These are phyloP conservation scores for Conus canariensis DNA, from an alignment of 2,888 invertebrate genomes.

Conservation along the genomic window DNA sequence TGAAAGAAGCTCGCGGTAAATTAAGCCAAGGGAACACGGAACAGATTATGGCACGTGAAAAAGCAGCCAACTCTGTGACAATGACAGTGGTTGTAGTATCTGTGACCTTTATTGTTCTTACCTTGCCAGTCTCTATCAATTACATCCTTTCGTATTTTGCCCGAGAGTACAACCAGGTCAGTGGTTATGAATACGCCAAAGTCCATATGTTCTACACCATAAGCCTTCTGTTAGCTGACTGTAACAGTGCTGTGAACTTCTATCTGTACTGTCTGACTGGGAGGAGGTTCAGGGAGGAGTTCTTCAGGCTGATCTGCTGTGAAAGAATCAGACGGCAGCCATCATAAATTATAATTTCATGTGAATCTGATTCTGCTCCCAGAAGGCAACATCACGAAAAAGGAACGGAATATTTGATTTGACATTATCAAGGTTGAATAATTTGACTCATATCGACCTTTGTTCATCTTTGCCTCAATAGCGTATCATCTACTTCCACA, in stretches of 20 bases:
- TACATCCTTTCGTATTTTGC: not conserved
- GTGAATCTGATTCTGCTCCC: too few species aligned
- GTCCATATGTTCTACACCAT: not conserved
- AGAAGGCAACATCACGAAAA: too few species aligned
- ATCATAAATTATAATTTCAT: too few species aligned
- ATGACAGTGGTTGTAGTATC: conserved; percentile 1
- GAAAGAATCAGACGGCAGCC: too few species aligned
- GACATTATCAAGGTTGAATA: too few species aligned
- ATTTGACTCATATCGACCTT: too few species aligned
- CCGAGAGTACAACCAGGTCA: too few species aligned
- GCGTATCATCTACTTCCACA: too few species aligned
- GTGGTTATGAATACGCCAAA: not conserved
- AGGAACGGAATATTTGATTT: too few species aligned
- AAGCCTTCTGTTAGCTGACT: not conserved
- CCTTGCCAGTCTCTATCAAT: not conserved
- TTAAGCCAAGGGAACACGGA: not conserved
- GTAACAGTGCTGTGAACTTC: not conserved
- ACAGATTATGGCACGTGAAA: not conserved
- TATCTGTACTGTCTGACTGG: conserved; percentile 21
- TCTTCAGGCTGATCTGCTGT: not conserved
- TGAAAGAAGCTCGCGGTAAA: not conserved
- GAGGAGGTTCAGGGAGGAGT: conserved; percentile 11
- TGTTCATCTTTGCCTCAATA: too few species aligned
- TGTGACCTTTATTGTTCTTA: not conserved
- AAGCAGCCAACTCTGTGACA: not conserved